Percentiles rank a stretch among this genome's conserved stretches.
Conservation (phyloP, 2,797 vertebrate species). For the Gymnodraco acuticeps region DNA sequence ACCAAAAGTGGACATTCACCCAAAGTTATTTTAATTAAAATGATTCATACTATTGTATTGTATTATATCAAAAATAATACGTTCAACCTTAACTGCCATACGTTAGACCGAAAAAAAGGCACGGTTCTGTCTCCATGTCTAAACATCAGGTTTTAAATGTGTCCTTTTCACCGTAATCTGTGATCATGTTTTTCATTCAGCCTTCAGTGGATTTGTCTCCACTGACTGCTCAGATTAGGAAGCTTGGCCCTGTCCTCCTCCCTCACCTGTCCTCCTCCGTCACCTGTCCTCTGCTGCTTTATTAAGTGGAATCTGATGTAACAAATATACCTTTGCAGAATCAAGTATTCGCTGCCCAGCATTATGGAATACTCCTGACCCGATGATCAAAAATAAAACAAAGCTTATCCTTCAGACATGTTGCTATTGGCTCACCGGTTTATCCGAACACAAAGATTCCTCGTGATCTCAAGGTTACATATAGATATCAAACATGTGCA, state of each 20-base stretch:
- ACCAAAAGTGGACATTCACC: background rate
- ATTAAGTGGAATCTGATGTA: background rate
- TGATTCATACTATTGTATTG: accelerated
- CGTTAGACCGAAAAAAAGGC: accelerated
- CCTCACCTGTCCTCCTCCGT: background rate
- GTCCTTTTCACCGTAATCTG: no score
- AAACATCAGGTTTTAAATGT: background rate
- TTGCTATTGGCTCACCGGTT: no score
- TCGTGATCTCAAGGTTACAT: no score
- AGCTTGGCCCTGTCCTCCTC: background rate
- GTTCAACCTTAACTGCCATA: background rate
- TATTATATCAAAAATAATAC: background rate
- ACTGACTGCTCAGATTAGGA: background rate
- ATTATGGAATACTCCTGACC: no score
- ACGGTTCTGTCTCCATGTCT: background rate
- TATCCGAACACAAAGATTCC: no score
- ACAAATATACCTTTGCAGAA: background rate
- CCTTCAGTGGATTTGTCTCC: background rate
- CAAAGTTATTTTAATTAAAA: no score
- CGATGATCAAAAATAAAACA: background rate
- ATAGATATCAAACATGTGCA: no score
- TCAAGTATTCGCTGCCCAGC: background rate
- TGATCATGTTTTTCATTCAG: background rate
- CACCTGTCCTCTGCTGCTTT: background rate
- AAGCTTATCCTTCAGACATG: background rate